These are phyloP conservation scores for Trematocara macrostoma DNA, from an alignment of 2,113 vertebrate genomes.

Conservation along the genomic window DNA sequence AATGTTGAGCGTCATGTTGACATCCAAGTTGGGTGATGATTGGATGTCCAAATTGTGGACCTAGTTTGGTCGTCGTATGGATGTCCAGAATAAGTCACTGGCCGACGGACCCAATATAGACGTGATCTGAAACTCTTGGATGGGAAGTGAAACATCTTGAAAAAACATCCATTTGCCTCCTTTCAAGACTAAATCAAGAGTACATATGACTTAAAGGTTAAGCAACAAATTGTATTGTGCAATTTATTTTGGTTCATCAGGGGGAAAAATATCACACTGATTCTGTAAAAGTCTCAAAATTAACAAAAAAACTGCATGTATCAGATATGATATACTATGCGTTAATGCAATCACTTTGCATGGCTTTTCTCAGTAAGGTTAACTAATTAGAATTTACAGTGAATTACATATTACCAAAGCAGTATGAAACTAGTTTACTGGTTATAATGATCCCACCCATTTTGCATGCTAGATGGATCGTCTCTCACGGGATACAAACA, in stretches of 20 bases:
- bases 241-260: background rate
- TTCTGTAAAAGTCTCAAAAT: background rate
- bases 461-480: background rate
- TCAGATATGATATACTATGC: rapidly evolving
- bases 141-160: background rate
- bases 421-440: background rate
- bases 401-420: background rate
- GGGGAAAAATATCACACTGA: rapidly evolving
- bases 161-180: background rate
- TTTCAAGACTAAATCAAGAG: background rate
- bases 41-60: background rate
- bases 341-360: background rate
- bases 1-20: background rate
- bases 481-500: background rate
- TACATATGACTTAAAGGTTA: background rate
- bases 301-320: background rate
- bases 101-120: rapidly evolving
- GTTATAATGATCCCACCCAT: background rate
- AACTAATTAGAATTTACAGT: background rate
- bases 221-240: background rate
- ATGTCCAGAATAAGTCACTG: background rate
- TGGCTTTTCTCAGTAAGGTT: background rate
- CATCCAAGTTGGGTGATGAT: background rate
- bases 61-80: background rate
- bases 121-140: background rate